Evolutionary conservation across 2,797 vertebrate species (phyloP).

Genomic region (Botia almorhae): DNA sequence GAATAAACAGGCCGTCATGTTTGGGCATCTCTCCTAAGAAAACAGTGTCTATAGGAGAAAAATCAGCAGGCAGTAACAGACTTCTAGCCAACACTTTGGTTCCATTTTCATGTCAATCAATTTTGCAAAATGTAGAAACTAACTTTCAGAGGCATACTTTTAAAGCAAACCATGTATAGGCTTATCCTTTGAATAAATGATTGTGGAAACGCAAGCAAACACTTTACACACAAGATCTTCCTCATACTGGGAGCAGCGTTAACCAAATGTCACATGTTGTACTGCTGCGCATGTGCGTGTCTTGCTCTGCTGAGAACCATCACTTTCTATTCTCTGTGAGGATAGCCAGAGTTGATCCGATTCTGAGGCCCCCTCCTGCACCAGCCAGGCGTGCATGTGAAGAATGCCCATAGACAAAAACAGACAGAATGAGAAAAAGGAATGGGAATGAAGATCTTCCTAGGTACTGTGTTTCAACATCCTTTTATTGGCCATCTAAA

Average conservation of each 20-base stretch:
- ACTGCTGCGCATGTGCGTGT: slow-evolving; percentile 55
- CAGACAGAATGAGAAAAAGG: slow-evolving; percentile 19
- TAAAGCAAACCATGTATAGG: not conserved
- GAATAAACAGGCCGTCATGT: slow-evolving; percentile 77
- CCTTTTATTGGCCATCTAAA: slow-evolving; percentile 86
- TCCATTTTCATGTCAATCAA: slow-evolving; percentile 57
- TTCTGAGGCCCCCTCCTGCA: slow-evolving; percentile 48
- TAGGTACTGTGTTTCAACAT: slow-evolving; percentile 75
- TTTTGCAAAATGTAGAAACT: slow-evolving; percentile 33
- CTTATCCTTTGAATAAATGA: no score
- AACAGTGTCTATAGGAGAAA: slow-evolving; percentile 58
- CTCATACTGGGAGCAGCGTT: not conserved
- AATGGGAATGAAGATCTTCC: not conserved
- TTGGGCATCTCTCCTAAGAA: slow-evolving; percentile 74
- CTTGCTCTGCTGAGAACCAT: slow-evolving; percentile 65
- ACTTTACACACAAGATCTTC: not conserved
- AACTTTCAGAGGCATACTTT: not conserved
- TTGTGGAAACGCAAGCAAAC: no score
- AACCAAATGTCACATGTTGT: slow-evolving; percentile 34
- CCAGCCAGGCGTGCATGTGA: slow-evolving; percentile 20
- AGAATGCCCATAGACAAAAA: slow-evolving; percentile 8
- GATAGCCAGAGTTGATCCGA: slow-evolving; percentile 73
- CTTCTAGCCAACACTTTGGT: slow-evolving; percentile 34
- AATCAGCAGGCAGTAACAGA: not conserved
- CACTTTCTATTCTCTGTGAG: slow-evolving; percentile 62